Conservation (phyloP, 2,797 vertebrate genomes). For the Ammospiza maritima region DNA sequence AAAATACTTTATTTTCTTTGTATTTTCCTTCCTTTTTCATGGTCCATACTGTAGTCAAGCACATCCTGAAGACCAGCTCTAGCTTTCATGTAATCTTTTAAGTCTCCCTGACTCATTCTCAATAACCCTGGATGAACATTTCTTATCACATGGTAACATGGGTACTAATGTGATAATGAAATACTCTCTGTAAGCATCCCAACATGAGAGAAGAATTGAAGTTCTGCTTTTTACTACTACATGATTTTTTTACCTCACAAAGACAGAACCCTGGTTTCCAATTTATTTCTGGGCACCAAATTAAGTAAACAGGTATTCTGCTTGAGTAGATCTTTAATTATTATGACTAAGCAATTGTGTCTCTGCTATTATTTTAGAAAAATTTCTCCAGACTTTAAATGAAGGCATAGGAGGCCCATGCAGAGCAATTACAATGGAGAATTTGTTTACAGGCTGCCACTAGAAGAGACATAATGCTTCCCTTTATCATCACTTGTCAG, state of each 20-base stretch:
- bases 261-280: background rate
- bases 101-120: background rate
- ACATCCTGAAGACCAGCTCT: background rate
- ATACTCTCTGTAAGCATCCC: background rate
- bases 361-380: conserved; percentile 24
- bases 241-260: background rate
- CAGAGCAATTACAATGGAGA: conserved; percentile 65
- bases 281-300: background rate
- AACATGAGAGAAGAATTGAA: background rate
- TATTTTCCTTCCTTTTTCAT: background rate
- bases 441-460: conserved; percentile 69
- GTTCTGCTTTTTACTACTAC: background rate
- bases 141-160: background rate
- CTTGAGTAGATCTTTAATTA: conserved; percentile 17
- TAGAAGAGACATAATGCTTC: conserved; percentile 42
- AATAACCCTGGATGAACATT: background rate
- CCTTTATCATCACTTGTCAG: conserved; percentile 77
- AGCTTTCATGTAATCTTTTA: background rate
- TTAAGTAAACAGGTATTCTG: background rate
- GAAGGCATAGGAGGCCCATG: conserved; percentile 61
- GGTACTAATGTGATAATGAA: background rate
- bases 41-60: background rate
- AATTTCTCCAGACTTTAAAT: conserved; percentile 54
- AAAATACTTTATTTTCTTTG: background rate
- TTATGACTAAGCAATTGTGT: background rate